Evolutionary conservation across 2,113 vertebrate genomes (phyloP).

Genomic region (Pseudopipra pipra): DNA sequence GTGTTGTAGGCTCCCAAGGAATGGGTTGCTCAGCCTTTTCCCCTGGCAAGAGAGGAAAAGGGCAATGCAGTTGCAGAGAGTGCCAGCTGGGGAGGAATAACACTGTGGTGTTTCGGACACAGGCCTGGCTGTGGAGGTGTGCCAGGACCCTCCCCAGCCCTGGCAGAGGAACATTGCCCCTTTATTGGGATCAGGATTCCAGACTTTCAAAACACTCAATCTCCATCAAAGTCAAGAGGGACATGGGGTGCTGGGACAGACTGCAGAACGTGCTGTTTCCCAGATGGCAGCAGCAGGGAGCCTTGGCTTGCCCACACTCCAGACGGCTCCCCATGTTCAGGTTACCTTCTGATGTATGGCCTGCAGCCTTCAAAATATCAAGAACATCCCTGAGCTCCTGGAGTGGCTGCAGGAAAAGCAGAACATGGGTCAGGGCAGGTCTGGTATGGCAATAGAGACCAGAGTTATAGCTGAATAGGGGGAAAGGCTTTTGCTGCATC

Average conservation of each 20-base stretch:
- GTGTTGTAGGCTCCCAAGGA: neutral
- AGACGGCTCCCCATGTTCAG: fast-evolving
- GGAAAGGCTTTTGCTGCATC: neutral
- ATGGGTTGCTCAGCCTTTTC: neutral
- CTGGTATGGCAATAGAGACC: neutral
- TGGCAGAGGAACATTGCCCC: neutral
- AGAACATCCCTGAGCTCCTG: slow-evolving; percentile 65
- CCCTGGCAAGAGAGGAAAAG: neutral
- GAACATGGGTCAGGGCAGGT: neutral
- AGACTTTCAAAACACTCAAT: neutral
- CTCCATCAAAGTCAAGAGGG: neutral
- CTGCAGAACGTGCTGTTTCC: neutral
- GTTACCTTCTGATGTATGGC: slow-evolving; percentile 57
- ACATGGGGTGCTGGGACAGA: fast-evolving
- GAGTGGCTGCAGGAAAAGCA: slow-evolving; percentile 62
- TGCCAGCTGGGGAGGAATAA: neutral
- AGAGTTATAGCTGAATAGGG: neutral
- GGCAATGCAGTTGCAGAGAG: neutral
- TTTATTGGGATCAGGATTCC: neutral
- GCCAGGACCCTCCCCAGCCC: neutral
- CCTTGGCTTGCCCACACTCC: neutral
- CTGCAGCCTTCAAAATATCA: slow-evolving; percentile 47
- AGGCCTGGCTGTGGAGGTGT: neutral
- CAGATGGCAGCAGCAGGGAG: neutral
- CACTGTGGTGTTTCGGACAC: fast-evolving